Evolutionary conservation across 2,888 invertebrate genomes (phyloP), one percentile per base, ranked within the genome.

Genomic region (Dendrolimus pini): DNA sequence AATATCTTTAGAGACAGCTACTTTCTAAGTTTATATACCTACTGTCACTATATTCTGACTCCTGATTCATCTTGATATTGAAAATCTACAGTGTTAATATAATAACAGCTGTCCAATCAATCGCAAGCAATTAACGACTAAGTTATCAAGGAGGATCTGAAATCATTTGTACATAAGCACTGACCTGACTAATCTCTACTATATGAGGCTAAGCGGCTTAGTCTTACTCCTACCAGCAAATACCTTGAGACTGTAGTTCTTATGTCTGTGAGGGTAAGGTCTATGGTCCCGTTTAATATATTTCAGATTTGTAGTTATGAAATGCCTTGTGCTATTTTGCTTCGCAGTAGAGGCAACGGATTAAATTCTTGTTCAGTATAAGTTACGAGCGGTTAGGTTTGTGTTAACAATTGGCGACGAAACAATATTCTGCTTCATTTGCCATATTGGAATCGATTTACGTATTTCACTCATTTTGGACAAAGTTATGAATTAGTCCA

Each of bases 241-340:
- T 60, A 61, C 53, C 61, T 65, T 41, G 54, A 58, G 55, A 76
- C 68, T 68, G 58, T 59, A 54, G 58, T 56, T 65, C 62, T 60
- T 77, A 71, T 62, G 47, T 1, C 13, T 53, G 61, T 62, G 55
- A 58, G 30, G 53, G 69, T 71, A 75, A 65, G 66, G 64, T 58
- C 62, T 57, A 69, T 60, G 59, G 59, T 61, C 54, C 52, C 56
- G 6, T 53, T 58, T 58, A 59, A 52, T 55, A 59, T 55, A 59
- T 56, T 64, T 63, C 65, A 67, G 71, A 72, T 73, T 71, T 67
- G 71, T 70, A 74, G 75, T 75, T 80, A 77, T 78, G 77, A 76
- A 77, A 77, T 73, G 73, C 70, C 71, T 70, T 69, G 69, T 66
- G 70, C 74, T 77, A 73, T 77, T 78, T 76, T 72, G 76, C 74